Evolutionary conservation across 2,888 invertebrate species (phyloP).

Genomic region (Drosophila infuscata): DNA sequence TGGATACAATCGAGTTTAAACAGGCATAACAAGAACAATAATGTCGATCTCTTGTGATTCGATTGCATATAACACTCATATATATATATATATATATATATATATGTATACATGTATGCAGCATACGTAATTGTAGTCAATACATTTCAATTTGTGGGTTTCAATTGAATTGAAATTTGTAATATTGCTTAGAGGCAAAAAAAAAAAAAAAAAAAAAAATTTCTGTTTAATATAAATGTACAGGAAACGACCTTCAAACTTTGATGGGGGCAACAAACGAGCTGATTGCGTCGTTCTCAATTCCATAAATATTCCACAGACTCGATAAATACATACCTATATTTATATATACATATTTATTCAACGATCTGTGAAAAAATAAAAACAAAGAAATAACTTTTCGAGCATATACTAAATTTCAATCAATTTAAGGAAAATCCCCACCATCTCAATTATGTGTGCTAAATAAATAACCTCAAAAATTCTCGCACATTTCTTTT

Average conservation of each 20-base stretch:
- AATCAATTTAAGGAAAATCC: neutral
- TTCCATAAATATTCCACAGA: conserved; percentile 20
- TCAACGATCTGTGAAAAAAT: conserved; percentile 1
- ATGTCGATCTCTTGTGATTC: conserved; percentile 42
- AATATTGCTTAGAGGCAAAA: conserved; percentile 40
- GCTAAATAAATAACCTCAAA: neutral
- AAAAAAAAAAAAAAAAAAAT: neutral
- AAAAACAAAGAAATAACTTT: conserved; percentile 7
- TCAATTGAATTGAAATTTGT: conserved; percentile 65
- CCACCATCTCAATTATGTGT: neutral
- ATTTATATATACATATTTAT: conserved; percentile 11
- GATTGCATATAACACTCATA: conserved; percentile 30
- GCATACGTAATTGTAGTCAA: conserved; percentile 61
- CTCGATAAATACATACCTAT: neutral
- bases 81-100: neutral
- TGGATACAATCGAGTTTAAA: conserved; percentile 20
- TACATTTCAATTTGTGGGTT: conserved; percentile 62
- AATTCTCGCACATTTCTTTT: neutral
- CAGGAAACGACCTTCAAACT: conserved; percentile 63
- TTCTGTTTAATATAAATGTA: conserved; percentile 50
- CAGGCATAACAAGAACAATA: conserved; percentile 26
- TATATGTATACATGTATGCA: neutral
- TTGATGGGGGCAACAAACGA: conserved; percentile 49
- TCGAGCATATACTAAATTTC: neutral
- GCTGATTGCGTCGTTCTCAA: conserved; percentile 45